Conservation (phyloP, 2,113 vertebrate species). For the Brachypteracias leptosomus region DNA sequence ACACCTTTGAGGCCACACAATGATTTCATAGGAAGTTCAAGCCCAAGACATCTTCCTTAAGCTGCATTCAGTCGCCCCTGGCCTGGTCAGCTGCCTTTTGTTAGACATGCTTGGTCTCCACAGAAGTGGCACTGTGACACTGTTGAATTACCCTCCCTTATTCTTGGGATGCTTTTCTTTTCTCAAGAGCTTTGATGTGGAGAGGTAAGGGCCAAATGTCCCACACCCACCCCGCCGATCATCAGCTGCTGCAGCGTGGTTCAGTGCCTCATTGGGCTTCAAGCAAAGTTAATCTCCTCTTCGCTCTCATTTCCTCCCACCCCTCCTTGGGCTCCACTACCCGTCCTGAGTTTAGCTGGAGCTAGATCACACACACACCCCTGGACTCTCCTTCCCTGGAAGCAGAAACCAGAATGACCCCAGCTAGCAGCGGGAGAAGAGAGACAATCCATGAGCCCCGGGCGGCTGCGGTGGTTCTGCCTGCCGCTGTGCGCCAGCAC, state of each 20-base stretch:
- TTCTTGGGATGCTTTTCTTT: constrained; percentile 31
- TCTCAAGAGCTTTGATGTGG: background rate
- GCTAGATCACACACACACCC: constrained; percentile 33
- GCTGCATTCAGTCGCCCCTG: constrained; percentile 51
- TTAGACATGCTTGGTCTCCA: constrained; percentile 48
- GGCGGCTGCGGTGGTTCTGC: constrained; percentile 12
- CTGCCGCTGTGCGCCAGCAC: constrained; percentile 53
- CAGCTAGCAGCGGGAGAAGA: constrained; percentile 65
- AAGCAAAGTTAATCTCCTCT: background rate
- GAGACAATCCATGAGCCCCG: constrained; percentile 57
- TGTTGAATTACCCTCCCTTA: constrained; percentile 62
- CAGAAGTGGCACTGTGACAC: constrained; percentile 49
- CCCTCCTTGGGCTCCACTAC: background rate
- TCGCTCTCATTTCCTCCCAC: background rate
- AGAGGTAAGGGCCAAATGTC: background rate
- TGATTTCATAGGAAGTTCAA: constrained; percentile 27
- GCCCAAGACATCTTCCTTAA: constrained; percentile 59
- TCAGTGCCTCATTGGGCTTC: background rate
- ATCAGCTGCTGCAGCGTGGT: background rate
- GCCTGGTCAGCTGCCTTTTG: constrained; percentile 75
- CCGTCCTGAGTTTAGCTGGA: constrained; percentile 32
- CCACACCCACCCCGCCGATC: background rate
- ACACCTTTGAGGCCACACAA: constrained; percentile 15
- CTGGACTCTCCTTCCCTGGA: constrained; percentile 10
- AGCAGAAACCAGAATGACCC: constrained; percentile 73